phyloP scores from a whole-genome alignment of 1,140 invertebrate species.

The Eueides isabella region DNA sequence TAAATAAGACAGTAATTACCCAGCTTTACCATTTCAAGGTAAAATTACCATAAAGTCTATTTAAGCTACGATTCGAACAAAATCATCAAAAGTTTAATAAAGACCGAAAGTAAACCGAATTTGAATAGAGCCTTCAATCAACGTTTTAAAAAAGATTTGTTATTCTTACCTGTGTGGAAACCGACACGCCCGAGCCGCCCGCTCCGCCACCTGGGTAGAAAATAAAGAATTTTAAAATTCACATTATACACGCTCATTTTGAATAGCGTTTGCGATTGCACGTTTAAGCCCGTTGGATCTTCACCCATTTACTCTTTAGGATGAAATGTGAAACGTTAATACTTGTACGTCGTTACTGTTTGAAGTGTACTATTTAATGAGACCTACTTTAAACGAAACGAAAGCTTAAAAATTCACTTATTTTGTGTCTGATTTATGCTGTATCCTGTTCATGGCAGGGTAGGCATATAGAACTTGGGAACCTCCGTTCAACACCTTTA shows the following conservation, averaged over 20 bases:
- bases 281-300: background rate
- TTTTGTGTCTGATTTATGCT: background rate
- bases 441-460: too few species aligned
- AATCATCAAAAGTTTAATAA: constrained; percentile 14
- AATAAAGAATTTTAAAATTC: constrained; percentile 26
- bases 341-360: background rate
- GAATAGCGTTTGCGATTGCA: constrained; percentile 1
- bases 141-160: constrained; percentile 24
- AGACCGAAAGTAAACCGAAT: background rate
- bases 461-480: too few species aligned
- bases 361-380: background rate
- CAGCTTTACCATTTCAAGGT: background rate
- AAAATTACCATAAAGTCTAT: constrained; percentile 6
- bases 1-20: background rate
- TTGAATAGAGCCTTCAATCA: constrained; percentile 11
- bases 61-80: background rate
- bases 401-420: background rate
- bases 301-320: background rate
- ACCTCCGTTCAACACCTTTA: too few species aligned
- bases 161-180: constrained; percentile 66
- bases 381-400: background rate
- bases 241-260: background rate
- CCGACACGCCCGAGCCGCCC: constrained; percentile 62
- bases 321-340: background rate
- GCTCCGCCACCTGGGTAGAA: constrained; percentile 57